Conservation (phyloP, 2,113 vertebrate genomes). For the Burhinus bistriatus region DNA sequence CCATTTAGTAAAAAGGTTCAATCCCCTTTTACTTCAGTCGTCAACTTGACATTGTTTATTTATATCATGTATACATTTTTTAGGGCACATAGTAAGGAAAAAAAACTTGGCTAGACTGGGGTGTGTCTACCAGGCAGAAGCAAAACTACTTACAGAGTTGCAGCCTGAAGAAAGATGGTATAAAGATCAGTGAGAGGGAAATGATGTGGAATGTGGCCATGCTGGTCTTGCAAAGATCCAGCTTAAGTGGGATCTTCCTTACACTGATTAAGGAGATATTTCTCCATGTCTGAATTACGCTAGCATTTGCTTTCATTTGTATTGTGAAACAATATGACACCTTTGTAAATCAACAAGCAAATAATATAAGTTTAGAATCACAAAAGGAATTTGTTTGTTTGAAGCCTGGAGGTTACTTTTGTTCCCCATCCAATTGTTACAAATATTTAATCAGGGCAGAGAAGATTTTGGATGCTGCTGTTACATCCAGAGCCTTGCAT, state of each 20-base stretch:
- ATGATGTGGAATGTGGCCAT: conserved; percentile 15
- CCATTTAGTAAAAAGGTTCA: neutral
- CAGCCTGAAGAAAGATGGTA: neutral
- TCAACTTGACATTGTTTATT: neutral
- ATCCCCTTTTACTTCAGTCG: neutral
- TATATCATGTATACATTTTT: neutral
- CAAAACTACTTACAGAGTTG: neutral
- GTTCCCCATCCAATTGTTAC: neutral
- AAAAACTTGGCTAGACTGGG: neutral
- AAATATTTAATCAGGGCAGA: neutral
- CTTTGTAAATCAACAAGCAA: neutral
- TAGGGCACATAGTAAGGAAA: neutral
- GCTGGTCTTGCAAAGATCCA: neutral
- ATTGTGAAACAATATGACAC: neutral
- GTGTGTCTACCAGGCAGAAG: neutral
- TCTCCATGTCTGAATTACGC: neutral
- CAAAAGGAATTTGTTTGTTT: conserved; percentile 32
- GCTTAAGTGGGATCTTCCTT: neutral
- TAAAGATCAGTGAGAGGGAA: neutral
- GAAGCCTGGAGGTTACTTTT: conserved; percentile 19
- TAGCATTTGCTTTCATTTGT: neutral
- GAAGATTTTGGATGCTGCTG: neutral
- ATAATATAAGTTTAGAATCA: neutral
- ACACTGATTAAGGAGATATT: neutral
- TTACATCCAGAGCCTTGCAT: neutral